These are phyloP conservation scores for Grantiella picta DNA, from an alignment of 2,113 vertebrate species.

Conservation along the genomic window DNA sequence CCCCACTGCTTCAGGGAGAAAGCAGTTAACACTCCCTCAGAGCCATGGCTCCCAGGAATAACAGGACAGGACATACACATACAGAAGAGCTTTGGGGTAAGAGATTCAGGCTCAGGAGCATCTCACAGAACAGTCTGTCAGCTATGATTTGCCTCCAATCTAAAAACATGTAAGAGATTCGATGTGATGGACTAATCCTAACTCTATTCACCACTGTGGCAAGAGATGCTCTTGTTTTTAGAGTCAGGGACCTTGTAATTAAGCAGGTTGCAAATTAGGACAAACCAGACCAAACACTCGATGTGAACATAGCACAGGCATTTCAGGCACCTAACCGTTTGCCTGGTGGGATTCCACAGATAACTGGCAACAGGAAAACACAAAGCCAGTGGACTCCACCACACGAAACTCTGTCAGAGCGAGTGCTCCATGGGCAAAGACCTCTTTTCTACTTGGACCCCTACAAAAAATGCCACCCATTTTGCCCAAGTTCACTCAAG, in stretches of 20 bases:
- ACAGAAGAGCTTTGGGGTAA: not conserved
- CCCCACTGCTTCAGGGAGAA: not conserved
- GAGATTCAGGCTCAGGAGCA: not conserved
- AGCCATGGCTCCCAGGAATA: not conserved
- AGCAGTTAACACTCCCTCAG: not conserved
- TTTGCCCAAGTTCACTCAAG: not conserved
- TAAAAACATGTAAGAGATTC: not conserved
- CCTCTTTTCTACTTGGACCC: not conserved
- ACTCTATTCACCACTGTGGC: not conserved
- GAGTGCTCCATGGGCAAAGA: not conserved
- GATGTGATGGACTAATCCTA: not conserved
- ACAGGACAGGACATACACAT: not conserved
- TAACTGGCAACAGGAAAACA: not conserved
- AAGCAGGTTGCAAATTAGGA: not conserved
- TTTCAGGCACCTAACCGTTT: not conserved
- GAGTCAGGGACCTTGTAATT: not conserved
- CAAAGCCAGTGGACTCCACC: not conserved
- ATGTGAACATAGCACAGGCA: fast-evolving
- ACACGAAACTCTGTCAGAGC: not conserved
- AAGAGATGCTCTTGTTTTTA: not conserved
- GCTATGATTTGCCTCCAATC: not conserved
- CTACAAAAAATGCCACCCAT: not conserved
- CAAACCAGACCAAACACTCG: not conserved
- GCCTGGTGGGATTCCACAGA: not conserved
- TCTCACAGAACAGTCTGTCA: not conserved